Percentiles rank a stretch among this genome's conserved stretches.
Conservation (phyloP, 2,797 vertebrate species). For the Anguilla marmorata region DNA sequence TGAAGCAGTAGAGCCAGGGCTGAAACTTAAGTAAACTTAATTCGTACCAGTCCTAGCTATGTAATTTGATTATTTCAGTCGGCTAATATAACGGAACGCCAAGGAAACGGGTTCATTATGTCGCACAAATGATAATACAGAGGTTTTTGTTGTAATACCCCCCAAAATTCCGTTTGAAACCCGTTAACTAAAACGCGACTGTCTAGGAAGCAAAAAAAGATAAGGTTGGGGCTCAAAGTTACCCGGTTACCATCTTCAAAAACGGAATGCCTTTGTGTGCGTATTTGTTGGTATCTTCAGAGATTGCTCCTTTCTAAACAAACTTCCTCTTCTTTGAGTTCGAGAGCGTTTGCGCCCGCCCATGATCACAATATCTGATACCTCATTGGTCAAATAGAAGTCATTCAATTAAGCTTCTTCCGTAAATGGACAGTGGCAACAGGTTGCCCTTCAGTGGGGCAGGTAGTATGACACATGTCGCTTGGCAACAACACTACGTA, state of each 20-base stretch:
- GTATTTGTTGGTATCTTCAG: background rate
- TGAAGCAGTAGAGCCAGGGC: background rate
- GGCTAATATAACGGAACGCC: background rate
- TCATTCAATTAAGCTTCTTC: constrained; percentile 28
- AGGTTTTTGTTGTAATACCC: background rate
- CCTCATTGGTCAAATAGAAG: constrained; percentile 54
- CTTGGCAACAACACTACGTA: constrained; percentile 31
- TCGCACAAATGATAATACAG: no score
- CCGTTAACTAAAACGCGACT: background rate
- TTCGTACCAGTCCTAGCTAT: background rate
- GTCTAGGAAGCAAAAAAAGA: background rate
- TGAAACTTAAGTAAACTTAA: background rate
- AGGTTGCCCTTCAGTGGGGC: constrained; percentile 3
- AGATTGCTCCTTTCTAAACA: constrained; percentile 1
- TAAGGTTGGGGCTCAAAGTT: background rate
- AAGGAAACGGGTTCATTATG: no score
- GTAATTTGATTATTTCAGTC: background rate
- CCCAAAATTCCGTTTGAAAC: background rate
- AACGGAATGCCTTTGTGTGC: background rate
- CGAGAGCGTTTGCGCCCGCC: constrained; percentile 48
- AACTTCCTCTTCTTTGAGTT: constrained; percentile 38
- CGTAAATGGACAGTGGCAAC: constrained; percentile 55
- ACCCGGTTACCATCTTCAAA: background rate
- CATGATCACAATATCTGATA: constrained; percentile 34
- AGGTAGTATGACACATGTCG: constrained; percentile 18